Percentiles rank a stretch among this genome's conserved stretches.
These are phyloP conservation scores for Valencia hispanica DNA, from an alignment of 2,797 vertebrate species.

Conservation along the genomic window DNA sequence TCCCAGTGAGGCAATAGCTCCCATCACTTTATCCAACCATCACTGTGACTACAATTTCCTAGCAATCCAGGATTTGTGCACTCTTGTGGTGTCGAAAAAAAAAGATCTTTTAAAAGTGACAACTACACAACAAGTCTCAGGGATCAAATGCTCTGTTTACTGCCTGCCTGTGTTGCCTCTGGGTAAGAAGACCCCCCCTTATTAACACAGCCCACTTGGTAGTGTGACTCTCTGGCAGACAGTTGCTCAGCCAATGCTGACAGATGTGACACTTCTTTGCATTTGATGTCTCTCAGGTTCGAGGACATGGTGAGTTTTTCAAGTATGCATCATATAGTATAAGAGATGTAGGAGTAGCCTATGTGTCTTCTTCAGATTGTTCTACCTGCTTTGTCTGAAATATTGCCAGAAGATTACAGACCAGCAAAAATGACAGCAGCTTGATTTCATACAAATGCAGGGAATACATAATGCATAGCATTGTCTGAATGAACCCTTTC, in stretches of 20 bases:
- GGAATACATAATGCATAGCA: constrained; percentile 82
- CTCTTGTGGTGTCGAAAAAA: constrained; percentile 4
- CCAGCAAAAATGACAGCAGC: constrained; percentile 74
- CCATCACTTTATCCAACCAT: constrained; percentile 4
- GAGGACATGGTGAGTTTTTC: constrained; percentile 52
- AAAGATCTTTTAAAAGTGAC: constrained; percentile 65
- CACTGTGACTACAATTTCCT: constrained; percentile 9
- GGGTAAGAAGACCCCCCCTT: constrained; percentile 67
- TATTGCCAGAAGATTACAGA: constrained; percentile 77
- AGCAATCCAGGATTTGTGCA: constrained; percentile 24
- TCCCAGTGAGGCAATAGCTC: constrained; percentile 26
- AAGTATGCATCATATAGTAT: constrained; percentile 35
- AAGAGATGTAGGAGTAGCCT: constrained; percentile 41
- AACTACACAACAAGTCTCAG: constrained; percentile 64
- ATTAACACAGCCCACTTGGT: constrained; percentile 73
- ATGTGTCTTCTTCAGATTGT: constrained; percentile 60
- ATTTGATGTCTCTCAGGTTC: constrained; percentile 71
- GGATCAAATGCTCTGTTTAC: constrained; percentile 72
- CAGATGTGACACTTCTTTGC: constrained; percentile 67
- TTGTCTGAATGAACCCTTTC: constrained; percentile 80
- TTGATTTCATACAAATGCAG: constrained; percentile 81
- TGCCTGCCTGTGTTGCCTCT: constrained; percentile 55
- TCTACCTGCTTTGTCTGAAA: constrained; percentile 61
- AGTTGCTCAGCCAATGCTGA: constrained; percentile 66
- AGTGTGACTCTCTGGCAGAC: constrained; percentile 57